A percentile compares a stretch with the other conserved stretches of the same genome.
These are phyloP conservation scores for Volucella bombylans DNA, from an alignment of 2,888 invertebrate genomes.

Conservation along the genomic window DNA sequence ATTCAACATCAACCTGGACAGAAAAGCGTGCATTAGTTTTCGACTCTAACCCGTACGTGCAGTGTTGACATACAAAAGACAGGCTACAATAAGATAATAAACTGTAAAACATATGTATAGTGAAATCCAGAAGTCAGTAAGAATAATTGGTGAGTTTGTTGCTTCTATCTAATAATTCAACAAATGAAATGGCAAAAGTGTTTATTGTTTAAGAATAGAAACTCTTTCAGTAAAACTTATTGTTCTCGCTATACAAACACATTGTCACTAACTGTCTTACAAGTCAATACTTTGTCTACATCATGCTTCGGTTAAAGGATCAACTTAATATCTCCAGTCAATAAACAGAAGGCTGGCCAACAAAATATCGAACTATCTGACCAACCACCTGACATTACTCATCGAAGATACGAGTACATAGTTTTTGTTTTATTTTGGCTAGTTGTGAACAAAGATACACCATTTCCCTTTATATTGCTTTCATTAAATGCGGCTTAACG, in stretches of 20 bases:
- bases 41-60: too few relatives aligned
- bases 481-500: conserved; percentile 74
- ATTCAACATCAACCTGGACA: too few relatives aligned
- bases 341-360: conserved; percentile 28
- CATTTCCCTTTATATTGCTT: conserved; percentile 54
- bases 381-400: conserved; percentile 12
- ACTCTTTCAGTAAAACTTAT: too few relatives aligned
- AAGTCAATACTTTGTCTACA: neutral
- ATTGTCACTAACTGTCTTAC: too few relatives aligned
- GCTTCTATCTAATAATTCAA: neutral
- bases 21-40: too few relatives aligned
- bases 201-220: too few relatives aligned
- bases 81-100: too few relatives aligned
- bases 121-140: too few relatives aligned
- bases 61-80: too few relatives aligned
- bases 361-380: conserved; percentile 3
- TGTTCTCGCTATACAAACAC: too few relatives aligned
- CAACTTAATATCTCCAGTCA: conserved; percentile 19
- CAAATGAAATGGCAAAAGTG: neutral
- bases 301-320: conserved; percentile 13
- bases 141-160: too few relatives aligned
- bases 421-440: conserved; percentile 1
- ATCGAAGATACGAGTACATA: conserved; percentile 18
- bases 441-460: conserved; percentile 10
- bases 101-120: too few relatives aligned